phyloP scores from a whole-genome alignment of 2,888 invertebrate species.

The Archips crataeganus region DNA sequence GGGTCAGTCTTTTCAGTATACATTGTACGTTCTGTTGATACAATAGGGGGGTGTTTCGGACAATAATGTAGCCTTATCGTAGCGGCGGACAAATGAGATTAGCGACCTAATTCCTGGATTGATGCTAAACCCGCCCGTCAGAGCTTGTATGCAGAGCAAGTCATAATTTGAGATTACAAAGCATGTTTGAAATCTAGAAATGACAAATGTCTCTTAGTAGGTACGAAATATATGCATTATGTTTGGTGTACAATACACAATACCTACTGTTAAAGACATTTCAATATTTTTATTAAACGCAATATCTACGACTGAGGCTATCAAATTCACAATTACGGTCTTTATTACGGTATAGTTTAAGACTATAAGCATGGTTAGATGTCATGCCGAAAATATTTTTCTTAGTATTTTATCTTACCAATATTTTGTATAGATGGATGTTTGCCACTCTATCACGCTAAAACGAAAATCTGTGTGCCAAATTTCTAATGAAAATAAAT shows the following conservation, averaged over 20 bases:
- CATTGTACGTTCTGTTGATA: not conserved
- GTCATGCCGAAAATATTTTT: too few relatives aligned
- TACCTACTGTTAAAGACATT: too few relatives aligned
- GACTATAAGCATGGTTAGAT: too few relatives aligned
- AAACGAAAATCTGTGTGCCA: too few relatives aligned
- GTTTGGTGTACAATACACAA: not conserved
- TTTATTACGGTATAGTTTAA: too few relatives aligned
- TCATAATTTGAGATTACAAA: constrained; percentile 44
- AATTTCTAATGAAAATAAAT: too few relatives aligned
- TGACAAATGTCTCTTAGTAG: not conserved
- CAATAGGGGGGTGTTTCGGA: constrained; percentile 36
- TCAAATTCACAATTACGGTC: too few relatives aligned
- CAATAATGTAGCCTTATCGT: constrained; percentile 39
- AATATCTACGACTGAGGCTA: too few relatives aligned
- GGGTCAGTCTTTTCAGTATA: constrained; percentile 2
- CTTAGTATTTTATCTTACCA: too few relatives aligned
- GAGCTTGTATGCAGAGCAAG: constrained; percentile 39
- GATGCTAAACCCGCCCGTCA: constrained; percentile 63
- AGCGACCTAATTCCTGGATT: constrained; percentile 75
- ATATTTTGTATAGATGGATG: too few relatives aligned
- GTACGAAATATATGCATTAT: not conserved
- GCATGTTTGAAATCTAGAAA: constrained; percentile 35
- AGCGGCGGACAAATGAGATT: constrained; percentile 72
- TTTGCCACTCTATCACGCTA: too few relatives aligned
- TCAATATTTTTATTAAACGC: too few relatives aligned